phyloP scores from a whole-genome alignment of 2,888 invertebrate genomes.

The Autographa gamma region DNA sequence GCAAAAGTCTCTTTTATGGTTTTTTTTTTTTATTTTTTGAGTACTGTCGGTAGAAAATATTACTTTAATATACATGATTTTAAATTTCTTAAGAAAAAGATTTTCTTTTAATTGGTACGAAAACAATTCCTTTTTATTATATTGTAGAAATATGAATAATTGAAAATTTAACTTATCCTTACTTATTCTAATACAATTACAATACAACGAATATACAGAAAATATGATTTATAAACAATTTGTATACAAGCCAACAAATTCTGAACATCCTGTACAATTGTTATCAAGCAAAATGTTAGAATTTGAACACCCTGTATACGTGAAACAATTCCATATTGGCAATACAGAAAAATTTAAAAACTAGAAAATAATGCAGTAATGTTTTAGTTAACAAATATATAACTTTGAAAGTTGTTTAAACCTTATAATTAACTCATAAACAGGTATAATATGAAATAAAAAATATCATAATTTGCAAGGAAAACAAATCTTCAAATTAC shows the following conservation, averaged over 20 bases:
- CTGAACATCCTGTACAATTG: neutral
- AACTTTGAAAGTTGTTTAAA: neutral
- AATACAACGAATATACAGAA: slow-evolving; percentile 46
- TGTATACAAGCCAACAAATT: neutral
- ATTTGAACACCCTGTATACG: slow-evolving; percentile 41
- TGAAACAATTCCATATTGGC: slow-evolving; percentile 59
- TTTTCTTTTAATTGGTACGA: too few relatives aligned
- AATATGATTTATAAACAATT: neutral
- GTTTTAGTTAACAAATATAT: slow-evolving; percentile 16
- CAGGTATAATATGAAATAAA: too few relatives aligned
- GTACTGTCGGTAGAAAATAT: too few relatives aligned
- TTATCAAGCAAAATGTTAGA: neutral
- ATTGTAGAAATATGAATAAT: neutral
- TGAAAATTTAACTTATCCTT: neutral
- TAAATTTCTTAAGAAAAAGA: too few relatives aligned
- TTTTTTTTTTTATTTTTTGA: too few relatives aligned
- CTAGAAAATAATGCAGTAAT: slow-evolving; percentile 39
- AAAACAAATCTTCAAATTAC: too few relatives aligned
- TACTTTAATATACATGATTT: too few relatives aligned
- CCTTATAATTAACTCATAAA: too few relatives aligned
- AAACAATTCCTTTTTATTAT: too few relatives aligned
- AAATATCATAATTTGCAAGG: too few relatives aligned
- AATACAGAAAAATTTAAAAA: slow-evolving; percentile 52
- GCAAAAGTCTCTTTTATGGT: too few relatives aligned
- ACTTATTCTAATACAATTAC: neutral